A percentile compares a stretch with the other conserved stretches of the same genome.
Evolutionary conservation across 2,113 vertebrate genomes (phyloP).

Genomic region (Candoia aspera): DNA sequence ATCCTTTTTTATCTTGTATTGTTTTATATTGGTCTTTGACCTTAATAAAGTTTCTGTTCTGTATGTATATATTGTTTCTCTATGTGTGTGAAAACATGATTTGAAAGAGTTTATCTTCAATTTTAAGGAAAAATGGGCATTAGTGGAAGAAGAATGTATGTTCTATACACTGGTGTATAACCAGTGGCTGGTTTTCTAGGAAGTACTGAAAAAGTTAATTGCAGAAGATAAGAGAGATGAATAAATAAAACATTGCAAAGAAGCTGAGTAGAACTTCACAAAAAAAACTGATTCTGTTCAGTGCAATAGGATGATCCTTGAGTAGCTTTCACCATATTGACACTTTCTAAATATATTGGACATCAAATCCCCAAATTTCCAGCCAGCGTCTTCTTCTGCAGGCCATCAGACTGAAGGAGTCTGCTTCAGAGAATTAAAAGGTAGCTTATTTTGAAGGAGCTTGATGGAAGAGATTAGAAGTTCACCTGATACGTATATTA

Average conservation of each 20-base stretch:
- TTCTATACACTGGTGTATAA: too few species aligned
- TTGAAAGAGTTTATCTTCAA: too few species aligned
- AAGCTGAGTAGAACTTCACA: too few species aligned
- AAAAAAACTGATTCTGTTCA: background rate
- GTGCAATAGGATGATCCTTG: background rate
- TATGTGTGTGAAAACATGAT: too few species aligned
- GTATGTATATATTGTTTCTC: background rate
- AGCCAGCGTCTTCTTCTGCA: background rate
- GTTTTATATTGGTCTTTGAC: background rate
- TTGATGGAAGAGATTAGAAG: background rate
- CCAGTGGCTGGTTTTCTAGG: too few species aligned
- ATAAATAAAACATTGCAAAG: background rate
- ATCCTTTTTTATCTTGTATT: background rate
- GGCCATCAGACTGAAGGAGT: background rate
- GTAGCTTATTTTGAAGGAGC: background rate
- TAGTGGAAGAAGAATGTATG: too few species aligned
- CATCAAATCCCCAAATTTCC: background rate
- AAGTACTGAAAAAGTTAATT: too few species aligned
- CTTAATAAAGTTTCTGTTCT: background rate
- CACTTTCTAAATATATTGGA: background rate
- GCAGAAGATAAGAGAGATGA: background rate
- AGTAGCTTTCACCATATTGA: background rate
- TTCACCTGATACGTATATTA: background rate
- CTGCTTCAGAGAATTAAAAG: background rate
- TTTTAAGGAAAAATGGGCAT: too few species aligned